Evolutionary conservation across 2,888 invertebrate species (phyloP).

Genomic region (Argynnis bischoffii): DNA sequence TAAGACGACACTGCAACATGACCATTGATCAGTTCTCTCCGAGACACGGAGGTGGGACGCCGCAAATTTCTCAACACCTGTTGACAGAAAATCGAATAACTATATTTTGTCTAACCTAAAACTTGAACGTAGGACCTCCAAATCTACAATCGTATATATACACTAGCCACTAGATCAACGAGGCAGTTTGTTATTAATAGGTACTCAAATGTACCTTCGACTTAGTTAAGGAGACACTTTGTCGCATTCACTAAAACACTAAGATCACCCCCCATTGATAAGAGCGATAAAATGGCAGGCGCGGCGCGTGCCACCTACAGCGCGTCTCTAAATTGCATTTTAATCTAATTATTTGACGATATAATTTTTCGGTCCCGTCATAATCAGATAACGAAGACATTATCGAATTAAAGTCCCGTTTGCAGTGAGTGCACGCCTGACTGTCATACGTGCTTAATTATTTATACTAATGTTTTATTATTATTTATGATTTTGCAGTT

Average conservation of each 20-base stretch:
- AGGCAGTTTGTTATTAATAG: not conserved
- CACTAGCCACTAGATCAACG: too few relatives aligned
- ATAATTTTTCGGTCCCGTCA: constrained; percentile 79
- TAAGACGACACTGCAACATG: too few relatives aligned
- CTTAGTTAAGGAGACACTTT: constrained; percentile 1
- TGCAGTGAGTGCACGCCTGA: constrained; percentile 59
- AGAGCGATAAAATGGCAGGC: constrained; percentile 53
- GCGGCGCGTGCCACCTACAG: constrained; percentile 69
- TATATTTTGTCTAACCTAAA: too few relatives aligned
- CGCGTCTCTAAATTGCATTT: constrained; percentile 80
- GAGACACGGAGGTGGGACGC: too few relatives aligned
- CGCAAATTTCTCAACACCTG: too few relatives aligned
- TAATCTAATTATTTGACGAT: constrained; percentile 79
- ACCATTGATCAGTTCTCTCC: too few relatives aligned
- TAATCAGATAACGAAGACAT: constrained; percentile 77
- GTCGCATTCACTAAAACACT: constrained; percentile 22
- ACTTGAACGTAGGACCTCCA: too few relatives aligned
- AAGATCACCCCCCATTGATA: constrained; percentile 30
- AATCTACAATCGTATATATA: not conserved
- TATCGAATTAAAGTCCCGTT: constrained; percentile 75
- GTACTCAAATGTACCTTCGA: not conserved
- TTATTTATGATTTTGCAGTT: constrained; percentile 9
- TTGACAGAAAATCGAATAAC: too few relatives aligned
- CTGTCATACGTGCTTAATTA: constrained; percentile 32
- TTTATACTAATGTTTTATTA: constrained; percentile 11